Evolutionary conservation across 2,888 invertebrate species (phyloP).

Genomic region (Antheraea assamensis): DNA sequence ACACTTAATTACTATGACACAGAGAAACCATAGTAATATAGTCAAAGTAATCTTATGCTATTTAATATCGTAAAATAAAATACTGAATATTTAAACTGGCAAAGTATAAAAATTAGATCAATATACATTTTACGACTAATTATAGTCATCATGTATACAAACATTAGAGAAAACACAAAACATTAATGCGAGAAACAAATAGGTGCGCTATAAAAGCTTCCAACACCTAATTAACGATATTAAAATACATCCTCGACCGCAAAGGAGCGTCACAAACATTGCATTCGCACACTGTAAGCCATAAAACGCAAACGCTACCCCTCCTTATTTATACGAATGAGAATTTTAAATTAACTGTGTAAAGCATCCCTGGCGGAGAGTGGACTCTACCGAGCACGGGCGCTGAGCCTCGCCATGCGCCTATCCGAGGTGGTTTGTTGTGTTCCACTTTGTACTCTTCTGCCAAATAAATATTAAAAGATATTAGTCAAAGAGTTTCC

Average conservation of each 20-base stretch:
- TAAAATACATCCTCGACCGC: conserved; percentile 77
- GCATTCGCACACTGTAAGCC: conserved; percentile 78
- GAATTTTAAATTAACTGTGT: conserved; percentile 82
- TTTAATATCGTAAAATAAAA: conserved; percentile 6
- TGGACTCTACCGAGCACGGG: conserved; percentile 48
- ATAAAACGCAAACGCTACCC: conserved; percentile 81
- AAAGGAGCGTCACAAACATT: conserved; percentile 72
- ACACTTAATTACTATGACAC: no score
- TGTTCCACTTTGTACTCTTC: conserved; percentile 43
- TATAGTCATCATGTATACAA: conserved; percentile 38
- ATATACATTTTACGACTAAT: conserved; percentile 17
- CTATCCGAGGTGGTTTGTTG: conserved; percentile 45
- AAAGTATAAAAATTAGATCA: not conserved
- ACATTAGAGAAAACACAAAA: conserved; percentile 46
- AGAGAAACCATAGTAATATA: no score
- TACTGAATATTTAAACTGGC: not conserved
- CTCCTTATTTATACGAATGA: conserved; percentile 81
- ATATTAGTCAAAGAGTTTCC: no score
- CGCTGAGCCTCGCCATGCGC: conserved; percentile 6
- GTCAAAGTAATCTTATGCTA: no score
- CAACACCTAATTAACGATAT: conserved; percentile 82
- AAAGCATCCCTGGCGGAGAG: conserved; percentile 66
- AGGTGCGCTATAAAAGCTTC: conserved; percentile 52
- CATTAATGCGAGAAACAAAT: conserved; percentile 47
- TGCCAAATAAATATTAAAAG: not conserved